Base-by-base conservation (phyloP, 1,140 invertebrate species). In the Psilanteris sp. region DNA sequence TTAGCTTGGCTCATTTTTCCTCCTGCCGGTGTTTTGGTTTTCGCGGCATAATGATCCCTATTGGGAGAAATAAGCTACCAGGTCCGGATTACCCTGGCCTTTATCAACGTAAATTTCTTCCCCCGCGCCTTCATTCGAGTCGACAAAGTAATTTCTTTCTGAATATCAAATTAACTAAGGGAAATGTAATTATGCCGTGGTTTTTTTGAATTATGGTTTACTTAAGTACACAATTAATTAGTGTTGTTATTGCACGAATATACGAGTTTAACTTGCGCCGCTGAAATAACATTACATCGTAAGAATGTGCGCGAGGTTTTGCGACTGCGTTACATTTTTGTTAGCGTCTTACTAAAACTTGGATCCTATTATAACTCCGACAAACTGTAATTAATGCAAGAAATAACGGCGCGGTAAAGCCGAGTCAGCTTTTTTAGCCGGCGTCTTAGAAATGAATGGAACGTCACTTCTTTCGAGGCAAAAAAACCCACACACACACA, bases 301-400 rank as follows among this genome's bases (percentile, higher is more conserved):
- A 44, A 44, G 26, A 34, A 50, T 22, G 5, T 1, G 31, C 0
- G 3, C 15, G 15, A 10, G 15, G 4, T 15, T 36, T 36, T 24
- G 5, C 9, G 20, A 8, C n/a, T 13, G n/a, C 13, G 27, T 13
- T 14, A 13, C 10, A 64, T 41, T 54, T 50, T 34, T 44, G 20
- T 44, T 50, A 9, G 3, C 24, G 20, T 43, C 18, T 34, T 26
- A 6, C 15, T 16, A 8, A 43, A 57, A 36, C 5, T 50, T 26
- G 10, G 18, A 68, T 70, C 34, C 34, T 32, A 50, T 50, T 59
- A 36, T 27, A 44, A 44, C 36, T 39, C 31, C 27, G 29, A 10
- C 11, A 20, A 61, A 59, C 27, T 52, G 54, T 54, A 70, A 70
- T 70, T 61, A 70, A 70, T 70, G 66, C 54, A 61, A 59, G 54